phyloP scores from a whole-genome alignment of 1,140 invertebrate species.

The Zaprionus tsacasi region DNA sequence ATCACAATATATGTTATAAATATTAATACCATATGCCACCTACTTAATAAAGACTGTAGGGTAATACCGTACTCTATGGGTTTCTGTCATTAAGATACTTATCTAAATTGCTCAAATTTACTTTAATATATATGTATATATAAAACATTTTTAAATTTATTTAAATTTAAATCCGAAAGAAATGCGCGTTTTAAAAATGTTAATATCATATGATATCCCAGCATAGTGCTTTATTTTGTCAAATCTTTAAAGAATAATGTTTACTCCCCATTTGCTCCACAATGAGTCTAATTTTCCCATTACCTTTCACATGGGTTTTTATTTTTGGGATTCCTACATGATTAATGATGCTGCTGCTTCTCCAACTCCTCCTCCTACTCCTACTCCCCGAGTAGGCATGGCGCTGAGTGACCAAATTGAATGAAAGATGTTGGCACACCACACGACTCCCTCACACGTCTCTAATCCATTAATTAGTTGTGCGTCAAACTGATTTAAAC shows the following conservation, averaged over 20 bases:
- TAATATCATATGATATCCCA: no score
- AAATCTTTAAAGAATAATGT: constrained; percentile 7
- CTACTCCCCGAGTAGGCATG: background rate
- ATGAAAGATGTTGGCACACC: constrained; percentile 67
- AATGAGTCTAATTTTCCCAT: background rate
- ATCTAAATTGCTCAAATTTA: background rate
- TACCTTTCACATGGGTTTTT: constrained; percentile 39
- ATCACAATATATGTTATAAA: background rate
- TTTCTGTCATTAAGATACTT: background rate
- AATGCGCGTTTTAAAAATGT: no score
- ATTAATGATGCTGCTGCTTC: constrained; percentile 61
- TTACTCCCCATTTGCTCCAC: background rate
- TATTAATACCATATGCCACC: background rate
- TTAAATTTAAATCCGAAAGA: background rate
- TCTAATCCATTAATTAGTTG: constrained; percentile 69
- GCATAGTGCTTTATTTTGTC: background rate
- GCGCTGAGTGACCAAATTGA: constrained; percentile 71
- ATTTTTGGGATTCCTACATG: constrained; percentile 53
- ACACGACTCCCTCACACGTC: constrained; percentile 10
- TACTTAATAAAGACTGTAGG: background rate
- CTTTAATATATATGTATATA: background rate
- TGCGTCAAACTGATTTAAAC: constrained; percentile 66
- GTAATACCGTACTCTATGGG: background rate
- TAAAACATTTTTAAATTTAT: background rate
- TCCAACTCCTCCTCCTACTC: no score